Conservation (phyloP, 2,888 invertebrate species). For the Calameuta filiformis region DNA sequence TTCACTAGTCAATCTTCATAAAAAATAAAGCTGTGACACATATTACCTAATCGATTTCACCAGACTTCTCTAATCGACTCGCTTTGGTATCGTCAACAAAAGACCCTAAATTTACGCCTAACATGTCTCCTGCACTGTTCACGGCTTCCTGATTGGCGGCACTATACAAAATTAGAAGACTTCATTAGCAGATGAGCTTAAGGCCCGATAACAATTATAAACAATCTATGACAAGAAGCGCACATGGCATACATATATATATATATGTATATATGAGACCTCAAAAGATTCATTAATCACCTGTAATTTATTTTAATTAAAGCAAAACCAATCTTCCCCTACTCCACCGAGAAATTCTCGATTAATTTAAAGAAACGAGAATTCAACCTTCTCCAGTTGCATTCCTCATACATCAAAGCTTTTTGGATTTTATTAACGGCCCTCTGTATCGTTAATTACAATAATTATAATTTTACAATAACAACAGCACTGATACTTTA, state of each 20-base stretch:
- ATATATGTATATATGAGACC: neutral
- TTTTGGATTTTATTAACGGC: too few relatives aligned
- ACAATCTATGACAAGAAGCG: too few relatives aligned
- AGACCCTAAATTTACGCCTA: neutral
- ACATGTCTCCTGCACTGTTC: neutral
- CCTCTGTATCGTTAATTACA: too few relatives aligned
- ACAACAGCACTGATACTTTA: too few relatives aligned
- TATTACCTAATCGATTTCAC: neutral
- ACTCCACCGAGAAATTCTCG: neutral
- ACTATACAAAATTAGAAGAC: neutral
- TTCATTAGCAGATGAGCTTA: neutral
- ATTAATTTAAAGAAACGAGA: too few relatives aligned
- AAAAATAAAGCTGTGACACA: neutral
- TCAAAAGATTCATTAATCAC: neutral
- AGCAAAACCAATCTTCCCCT: neutral
- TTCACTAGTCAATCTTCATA: neutral
- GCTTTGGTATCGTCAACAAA: neutral
- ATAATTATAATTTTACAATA: too few relatives aligned
- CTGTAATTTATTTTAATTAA: neutral
- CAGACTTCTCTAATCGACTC: neutral
- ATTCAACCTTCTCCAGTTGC: too few relatives aligned
- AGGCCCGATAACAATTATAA: too few relatives aligned
- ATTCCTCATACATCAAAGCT: too few relatives aligned
- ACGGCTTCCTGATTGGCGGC: neutral
- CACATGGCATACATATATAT: neutral